Percentiles rank a stretch among this genome's conserved stretches.
Conservation (phyloP, 2,888 invertebrate species). For the Drosophila longiperda region DNA sequence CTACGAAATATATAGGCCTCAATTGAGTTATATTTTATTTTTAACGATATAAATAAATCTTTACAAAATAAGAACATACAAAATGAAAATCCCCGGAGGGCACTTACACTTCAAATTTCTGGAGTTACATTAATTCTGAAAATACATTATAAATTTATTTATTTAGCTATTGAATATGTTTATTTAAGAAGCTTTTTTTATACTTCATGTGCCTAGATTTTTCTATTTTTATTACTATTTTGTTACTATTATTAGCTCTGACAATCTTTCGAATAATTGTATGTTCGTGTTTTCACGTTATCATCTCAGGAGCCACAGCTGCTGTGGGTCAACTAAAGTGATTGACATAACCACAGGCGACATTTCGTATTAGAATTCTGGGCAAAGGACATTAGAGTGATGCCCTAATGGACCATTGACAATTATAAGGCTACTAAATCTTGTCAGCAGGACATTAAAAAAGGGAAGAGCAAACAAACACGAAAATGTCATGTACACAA, state of each 20-base stretch:
- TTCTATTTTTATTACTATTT: neutral
- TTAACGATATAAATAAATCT: conserved; percentile 2
- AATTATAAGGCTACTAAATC: conserved; percentile 77
- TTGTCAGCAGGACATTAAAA: conserved; percentile 40
- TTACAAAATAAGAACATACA: neutral
- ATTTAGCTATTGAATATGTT: neutral
- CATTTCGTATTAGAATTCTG: conserved; percentile 16
- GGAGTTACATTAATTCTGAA: neutral
- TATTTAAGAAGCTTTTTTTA: neutral
- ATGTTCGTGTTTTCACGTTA: conserved; percentile 32
- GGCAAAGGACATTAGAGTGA: conserved; percentile 30
- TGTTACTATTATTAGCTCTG: neutral
- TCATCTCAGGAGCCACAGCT: conserved; percentile 22
- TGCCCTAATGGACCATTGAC: conserved; percentile 73
- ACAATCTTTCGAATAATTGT: neutral
- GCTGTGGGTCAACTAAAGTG: conserved; percentile 47
- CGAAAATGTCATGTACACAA: conserved; percentile 47
- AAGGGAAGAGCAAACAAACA: conserved; percentile 43
- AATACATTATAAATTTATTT: neutral
- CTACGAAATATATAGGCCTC: neutral
- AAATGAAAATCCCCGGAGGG: neutral
- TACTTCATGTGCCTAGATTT: neutral
- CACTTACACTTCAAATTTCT: neutral
- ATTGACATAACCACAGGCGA: conserved; percentile 65
- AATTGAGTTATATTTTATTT: conserved; percentile 8